phyloP scores from a whole-genome alignment of 2,888 invertebrate species.

The Acronicta alni region DNA sequence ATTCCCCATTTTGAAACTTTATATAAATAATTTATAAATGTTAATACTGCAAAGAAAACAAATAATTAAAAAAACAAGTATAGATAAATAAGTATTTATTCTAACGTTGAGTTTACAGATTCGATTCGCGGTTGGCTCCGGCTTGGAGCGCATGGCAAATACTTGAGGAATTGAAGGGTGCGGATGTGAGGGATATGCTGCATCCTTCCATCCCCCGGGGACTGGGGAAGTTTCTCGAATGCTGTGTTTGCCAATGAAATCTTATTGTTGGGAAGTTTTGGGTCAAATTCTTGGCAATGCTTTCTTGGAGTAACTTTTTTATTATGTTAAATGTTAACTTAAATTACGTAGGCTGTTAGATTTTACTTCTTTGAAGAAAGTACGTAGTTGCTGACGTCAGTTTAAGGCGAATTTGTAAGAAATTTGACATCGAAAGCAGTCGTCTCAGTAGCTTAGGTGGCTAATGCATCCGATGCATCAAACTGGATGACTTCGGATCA shows the following conservation, averaged over 20 bases:
- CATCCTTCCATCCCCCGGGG: conserved; percentile 33
- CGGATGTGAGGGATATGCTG: conserved; percentile 43
- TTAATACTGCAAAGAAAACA: background rate
- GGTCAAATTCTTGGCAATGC: background rate
- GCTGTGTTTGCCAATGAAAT: conserved; percentile 37
- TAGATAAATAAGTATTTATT: conserved; percentile 54
- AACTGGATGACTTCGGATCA: too few relatives aligned
- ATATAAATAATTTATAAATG: background rate
- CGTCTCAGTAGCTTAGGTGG: too few relatives aligned
- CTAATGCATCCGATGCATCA: too few relatives aligned
- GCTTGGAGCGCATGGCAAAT: conserved; percentile 59
- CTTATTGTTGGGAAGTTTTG: conserved; percentile 25
- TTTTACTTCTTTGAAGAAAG: too few relatives aligned
- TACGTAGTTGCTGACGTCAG: too few relatives aligned
- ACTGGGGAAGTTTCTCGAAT: conserved; percentile 28
- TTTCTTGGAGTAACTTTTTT: conserved; percentile 1
- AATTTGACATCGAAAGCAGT: too few relatives aligned
- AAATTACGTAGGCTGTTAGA: too few relatives aligned
- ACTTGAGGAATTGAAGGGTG: conserved; percentile 53
- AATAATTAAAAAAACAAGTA: conserved; percentile 42
- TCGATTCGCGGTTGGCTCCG: conserved; percentile 39
- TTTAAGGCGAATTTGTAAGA: too few relatives aligned
- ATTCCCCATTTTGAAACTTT: too few relatives aligned
- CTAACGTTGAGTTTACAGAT: conserved; percentile 41
- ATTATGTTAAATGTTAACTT: too few relatives aligned